Evolutionary conservation across 2,888 invertebrate species (phyloP), one percentile per base, ranked within the genome.

Genomic region (Drosophila stalkeri): DNA sequence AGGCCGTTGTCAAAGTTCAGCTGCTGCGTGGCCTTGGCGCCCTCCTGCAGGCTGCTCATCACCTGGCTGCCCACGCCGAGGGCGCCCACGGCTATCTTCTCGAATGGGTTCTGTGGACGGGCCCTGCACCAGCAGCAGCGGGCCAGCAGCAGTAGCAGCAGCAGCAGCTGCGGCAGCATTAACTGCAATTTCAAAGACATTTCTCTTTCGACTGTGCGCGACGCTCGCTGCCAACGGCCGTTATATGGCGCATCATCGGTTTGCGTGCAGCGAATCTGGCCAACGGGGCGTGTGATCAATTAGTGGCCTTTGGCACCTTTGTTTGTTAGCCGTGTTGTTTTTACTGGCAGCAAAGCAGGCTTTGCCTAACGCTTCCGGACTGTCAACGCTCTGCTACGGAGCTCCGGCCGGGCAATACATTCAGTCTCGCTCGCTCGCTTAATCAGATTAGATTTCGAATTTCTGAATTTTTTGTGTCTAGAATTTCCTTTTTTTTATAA

Each of bases 1-100:
- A 84, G 68, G 0, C 82, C 80, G 11, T 68, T 62, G 11, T 89
- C 80, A 12, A 91, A 55, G 16, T 61, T 75, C 5, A 75, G 20
- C 20, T 81, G 64, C 0, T 77, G 63, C 0, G 47, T 61, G 2
- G 75, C 20, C 5, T 71, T 75, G 0, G 66, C 79, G 14, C 89
- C 89, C 14, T 82, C 77, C 37, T 83, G 80, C 6, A 86, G 27
- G 1, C 64, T 61, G 18, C 78, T 80, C 5, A 81, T 78, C 0
- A 82, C 61, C 18, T 66, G 72, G n/a, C 51, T 76, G 20, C 82
- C 86, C 63, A 90, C 39, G 23, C 11, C 67, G 49, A 90, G 71
- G 3, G 81, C 88, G n/a, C 81, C 64, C 7, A 59, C 1, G 1
- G 72, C 80, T 5, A 83, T 12, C 8, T 75, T 55, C 27, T 84